Base-by-base conservation (phyloP, 2,888 invertebrate species). In the Sphaerophoria rueppellii region DNA sequence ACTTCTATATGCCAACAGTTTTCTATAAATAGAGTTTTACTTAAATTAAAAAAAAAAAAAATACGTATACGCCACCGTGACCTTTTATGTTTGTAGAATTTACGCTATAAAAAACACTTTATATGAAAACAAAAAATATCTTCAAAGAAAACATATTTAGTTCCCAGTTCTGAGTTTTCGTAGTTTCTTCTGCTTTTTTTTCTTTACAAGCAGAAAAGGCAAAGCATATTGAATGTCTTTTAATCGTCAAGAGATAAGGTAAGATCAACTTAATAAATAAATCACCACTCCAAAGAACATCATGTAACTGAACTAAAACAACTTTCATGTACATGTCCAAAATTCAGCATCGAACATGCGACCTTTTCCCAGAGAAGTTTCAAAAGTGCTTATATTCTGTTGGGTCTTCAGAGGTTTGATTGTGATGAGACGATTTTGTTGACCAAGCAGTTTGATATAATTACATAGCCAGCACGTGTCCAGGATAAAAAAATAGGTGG, bases 381-480 rank as follows among this genome's bases (percentile, higher is more conserved):
- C 32, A 63, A 55, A 63, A 77, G 71, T 71, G 63, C 34, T 60
- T 35, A 37, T 54, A 52, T 4, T 77, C 48, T 65, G 16, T 40
- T 43, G 43, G 16, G 48, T 57, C 32, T 54, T 70, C 76, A 40
- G 58, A 24, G 50, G 50, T 67, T 60, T 78, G 79, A 79, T 67
- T 73, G 58, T 73, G 67, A 73, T 67, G 60, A 72, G 37, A 57
- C 65, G 24, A 77, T 58, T 78, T 46, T 37, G 60, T 60, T 69
- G 54, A 46, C 48, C 58, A 72, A 67, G 65, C 72, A 72, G 71
- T 71, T 78, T 67, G 24, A 11, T 60, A 43, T 54, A 63, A 16
- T 70, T 43, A 72, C 52, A 65, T 48, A 72, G 43, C 50, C 32
- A 72, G 67, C 79, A 79, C 79, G 73, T 73, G 73, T 7, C 55